These are phyloP conservation scores for Otocyon megalotis DNA, from an alignment of 2,113 vertebrate genomes.

Conservation along the genomic window DNA sequence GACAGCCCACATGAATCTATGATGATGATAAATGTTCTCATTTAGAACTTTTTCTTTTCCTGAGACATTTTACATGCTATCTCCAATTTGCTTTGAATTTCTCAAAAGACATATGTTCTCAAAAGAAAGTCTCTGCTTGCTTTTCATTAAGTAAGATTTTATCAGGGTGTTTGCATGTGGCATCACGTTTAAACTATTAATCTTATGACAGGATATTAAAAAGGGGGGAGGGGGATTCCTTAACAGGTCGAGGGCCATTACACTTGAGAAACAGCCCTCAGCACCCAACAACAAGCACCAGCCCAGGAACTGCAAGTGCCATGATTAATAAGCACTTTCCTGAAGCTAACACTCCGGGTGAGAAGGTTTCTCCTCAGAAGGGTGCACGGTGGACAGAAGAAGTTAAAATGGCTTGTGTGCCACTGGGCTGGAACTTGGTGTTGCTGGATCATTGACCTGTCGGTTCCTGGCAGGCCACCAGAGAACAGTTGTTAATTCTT, in stretches of 20 bases:
- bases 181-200: constrained; percentile 69
- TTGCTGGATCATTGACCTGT: constrained; percentile 83
- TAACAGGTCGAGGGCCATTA: constrained; percentile 77
- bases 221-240: constrained; percentile 63
- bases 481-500: constrained; percentile 80
- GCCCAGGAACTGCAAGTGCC: constrained; percentile 50
- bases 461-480: constrained; percentile 67
- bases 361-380: constrained; percentile 80
- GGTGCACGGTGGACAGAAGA: constrained; percentile 74
- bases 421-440: constrained; percentile 83
- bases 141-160: constrained; percentile 75
- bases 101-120: constrained; percentile 80
- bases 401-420: constrained; percentile 83
- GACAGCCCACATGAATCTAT: constrained; percentile 78
- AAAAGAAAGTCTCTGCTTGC: constrained; percentile 61
- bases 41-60: constrained; percentile 79
- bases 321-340: constrained; percentile 85
- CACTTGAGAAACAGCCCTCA: constrained; percentile 78
- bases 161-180: constrained; percentile 65
- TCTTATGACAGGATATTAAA: constrained; percentile 78
- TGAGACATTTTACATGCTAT: constrained; percentile 74
- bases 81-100: constrained; percentile 79
- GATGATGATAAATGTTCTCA: constrained; percentile 83
- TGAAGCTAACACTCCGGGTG: constrained; percentile 69
- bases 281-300: constrained; percentile 67